Conservation (phyloP, 2,113 vertebrate genomes). For the Callionymus lyra region DNA sequence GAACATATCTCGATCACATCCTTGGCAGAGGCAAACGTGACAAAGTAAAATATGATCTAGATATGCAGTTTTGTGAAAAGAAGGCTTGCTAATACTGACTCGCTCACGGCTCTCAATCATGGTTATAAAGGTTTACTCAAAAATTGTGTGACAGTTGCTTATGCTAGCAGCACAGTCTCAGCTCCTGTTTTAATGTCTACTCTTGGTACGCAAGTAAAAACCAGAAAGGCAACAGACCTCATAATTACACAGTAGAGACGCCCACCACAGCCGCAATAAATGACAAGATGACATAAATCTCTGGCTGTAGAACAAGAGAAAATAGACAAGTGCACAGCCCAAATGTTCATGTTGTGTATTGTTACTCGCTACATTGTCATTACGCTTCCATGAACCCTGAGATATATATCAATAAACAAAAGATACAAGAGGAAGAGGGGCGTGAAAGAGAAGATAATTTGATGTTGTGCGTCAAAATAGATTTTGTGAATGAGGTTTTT, state of each 20-base stretch:
- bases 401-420: not conserved
- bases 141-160: too few species aligned
- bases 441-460: slow-evolving; percentile 15
- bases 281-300: slow-evolving; percentile 42
- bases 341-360: slow-evolving; percentile 13
- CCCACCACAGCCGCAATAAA: slow-evolving; percentile 38
- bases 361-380: not conserved
- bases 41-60: too few species aligned
- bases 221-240: slow-evolving; percentile 41
- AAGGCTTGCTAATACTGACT: too few species aligned
- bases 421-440: too few species aligned
- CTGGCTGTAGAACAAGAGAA: slow-evolving; percentile 33
- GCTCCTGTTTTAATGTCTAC: slow-evolving; percentile 35
- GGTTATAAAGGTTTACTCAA: too few species aligned
- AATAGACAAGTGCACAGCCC: slow-evolving; percentile 29
- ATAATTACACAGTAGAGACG: slow-evolving; percentile 44
- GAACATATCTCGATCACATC: too few species aligned
- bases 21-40: too few species aligned
- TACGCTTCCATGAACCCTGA: not conserved
- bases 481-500: too few species aligned
- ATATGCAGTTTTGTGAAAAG: too few species aligned
- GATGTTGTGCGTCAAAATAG: too few species aligned
- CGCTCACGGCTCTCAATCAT: too few species aligned
- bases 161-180: too few species aligned
- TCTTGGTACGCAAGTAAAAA: slow-evolving; percentile 39